Base-by-base conservation (phyloP, 35 echinoderm and acorn worm genomes). In the Ophiothrix spiculata region DNA sequence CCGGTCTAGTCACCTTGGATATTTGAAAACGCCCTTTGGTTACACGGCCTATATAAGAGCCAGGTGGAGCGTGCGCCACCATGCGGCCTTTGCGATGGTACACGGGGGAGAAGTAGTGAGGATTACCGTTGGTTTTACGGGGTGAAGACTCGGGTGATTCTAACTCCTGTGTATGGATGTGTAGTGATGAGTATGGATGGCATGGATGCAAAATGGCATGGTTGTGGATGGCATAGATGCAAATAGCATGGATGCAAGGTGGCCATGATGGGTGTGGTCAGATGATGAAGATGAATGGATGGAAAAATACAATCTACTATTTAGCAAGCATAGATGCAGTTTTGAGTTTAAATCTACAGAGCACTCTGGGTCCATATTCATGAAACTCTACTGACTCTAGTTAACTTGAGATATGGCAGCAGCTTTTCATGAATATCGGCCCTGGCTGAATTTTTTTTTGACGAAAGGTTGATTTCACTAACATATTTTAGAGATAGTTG, bases 81-180 rank as follows among this genome's bases (percentile, higher is more conserved):
- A 69, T 69, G 25, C 60, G 60, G 25, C 60, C 60, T 69, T 69
- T 10, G 60, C 60, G 60, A n/a, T 69, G 60, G 60, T 69, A 69
- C 16, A 69, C 60, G 23, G 60, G 60, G 60, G 60, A 69, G 60
- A 69, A 69, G 60, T 69, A 69, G 60, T 69, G 60, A 69, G 60
- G 60, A 69, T n/a, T 10, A 15, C 10, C 29, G n/a, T n/a, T n/a
- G n/a, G n/a, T n/a, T n/a, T n/a, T n/a, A 69, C 60, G 60, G 17
- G 60, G 60, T 69, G 60, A 69, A 12, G 60, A 69, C 17, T 69
- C 60, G 29, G 60, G 60, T 2, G 60, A 69, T 4, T 69, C 60
- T 69, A 69, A 28, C 17, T 15, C 45, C 45, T 54, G 6, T 25
- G 4, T n/a, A n/a, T n/a, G n/a, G n/a, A n/a, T n/a, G n/a, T n/a